Base-by-base conservation (phyloP, 2,888 invertebrate genomes). In the Dichetophora obliterata region DNA sequence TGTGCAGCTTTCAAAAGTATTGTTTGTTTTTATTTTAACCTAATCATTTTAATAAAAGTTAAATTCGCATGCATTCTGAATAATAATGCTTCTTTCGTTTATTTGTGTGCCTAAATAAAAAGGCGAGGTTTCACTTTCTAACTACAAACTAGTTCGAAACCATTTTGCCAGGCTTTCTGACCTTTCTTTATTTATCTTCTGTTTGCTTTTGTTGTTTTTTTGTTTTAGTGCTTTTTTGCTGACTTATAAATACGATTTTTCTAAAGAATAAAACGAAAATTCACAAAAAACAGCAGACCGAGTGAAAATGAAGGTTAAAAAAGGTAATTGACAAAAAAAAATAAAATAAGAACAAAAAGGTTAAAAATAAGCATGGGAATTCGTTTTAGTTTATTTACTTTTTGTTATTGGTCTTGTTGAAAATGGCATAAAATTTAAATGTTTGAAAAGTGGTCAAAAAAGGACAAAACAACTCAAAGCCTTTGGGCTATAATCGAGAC, bases 341-440 rank as follows among this genome's bases (percentile, higher is more conserved):
- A 52, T 16, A 70, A 54, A 52, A 3, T n/a, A 50, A 19, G 22
- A 31, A 37, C 57, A 61, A 72, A 59, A 34, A 37, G 43, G 43
- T 43, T 43, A 43, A 43, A 43, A 43, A 43, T 43, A 43, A 43
- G 43, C 43, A 43, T 43, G 43, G 43, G 43, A 43, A 43, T 43
- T 43, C 43, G 14, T 43, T 43, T 43, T 14, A 43, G 43, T 43
- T 43, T 43, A 43, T 43, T 43, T 43, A 43, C 43, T 43, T 43
- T 43, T 43, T 43, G 43, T 43, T 43, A 14, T 43, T 43, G 43
- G 43, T 43, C 43, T 11, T 66, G 48, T 76, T 50, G 75, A 61
- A 77, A 72, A 75, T 50, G 76, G 76, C 75, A 79, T 72, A 77
- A 43, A 43, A 43, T 14, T 43, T 43, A 43, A 43, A 43, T 43